Conservation (phyloP, 2,888 invertebrate genomes). For the Dasysyrphus tricinctus region DNA sequence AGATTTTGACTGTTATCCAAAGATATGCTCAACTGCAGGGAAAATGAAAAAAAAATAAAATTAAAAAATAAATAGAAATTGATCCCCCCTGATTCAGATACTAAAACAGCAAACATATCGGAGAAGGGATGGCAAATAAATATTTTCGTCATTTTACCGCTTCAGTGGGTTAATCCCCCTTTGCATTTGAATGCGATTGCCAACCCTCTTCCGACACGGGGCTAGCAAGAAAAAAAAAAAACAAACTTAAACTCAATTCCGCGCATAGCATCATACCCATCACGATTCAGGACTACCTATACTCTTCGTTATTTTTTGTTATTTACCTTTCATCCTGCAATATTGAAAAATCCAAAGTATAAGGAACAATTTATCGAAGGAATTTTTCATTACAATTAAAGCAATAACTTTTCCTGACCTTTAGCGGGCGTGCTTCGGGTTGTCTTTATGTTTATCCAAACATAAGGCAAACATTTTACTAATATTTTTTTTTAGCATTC, state of each 20-base stretch:
- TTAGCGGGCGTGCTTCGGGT: not conserved
- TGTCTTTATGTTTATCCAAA: slow-evolving; percentile 55
- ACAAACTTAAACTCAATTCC: slow-evolving; percentile 64
- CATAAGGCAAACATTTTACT: slow-evolving; percentile 58
- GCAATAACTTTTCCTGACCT: slow-evolving; percentile 59
- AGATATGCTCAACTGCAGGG: slow-evolving; percentile 46
- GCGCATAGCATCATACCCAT: slow-evolving; percentile 43
- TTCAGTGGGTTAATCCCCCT: slow-evolving; percentile 77
- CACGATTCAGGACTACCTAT: not conserved
- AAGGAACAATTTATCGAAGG: slow-evolving; percentile 67
- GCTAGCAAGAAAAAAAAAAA: slow-evolving; percentile 1
- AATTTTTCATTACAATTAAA: slow-evolving; percentile 75
- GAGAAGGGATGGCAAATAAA: slow-evolving; percentile 74
- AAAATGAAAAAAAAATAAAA: slow-evolving; percentile 30
- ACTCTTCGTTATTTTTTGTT: slow-evolving; percentile 24
- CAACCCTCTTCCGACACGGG: slow-evolving; percentile 38
- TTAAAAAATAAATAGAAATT: slow-evolving; percentile 59
- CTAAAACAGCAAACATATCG: slow-evolving; percentile 48
- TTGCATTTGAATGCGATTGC: slow-evolving; percentile 25
- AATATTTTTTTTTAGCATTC: slow-evolving; percentile 31
- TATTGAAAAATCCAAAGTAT: slow-evolving; percentile 42
- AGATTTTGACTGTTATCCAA: slow-evolving; percentile 8
- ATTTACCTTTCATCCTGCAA: slow-evolving; percentile 61
- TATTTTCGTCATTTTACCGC: slow-evolving; percentile 77
- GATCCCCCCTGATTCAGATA: slow-evolving; percentile 59